A percentile compares a stretch with the other conserved stretches of the same genome.
Evolutionary conservation across 2,797 vertebrate species (phyloP).

Genomic region (Myotis findleyi): DNA sequence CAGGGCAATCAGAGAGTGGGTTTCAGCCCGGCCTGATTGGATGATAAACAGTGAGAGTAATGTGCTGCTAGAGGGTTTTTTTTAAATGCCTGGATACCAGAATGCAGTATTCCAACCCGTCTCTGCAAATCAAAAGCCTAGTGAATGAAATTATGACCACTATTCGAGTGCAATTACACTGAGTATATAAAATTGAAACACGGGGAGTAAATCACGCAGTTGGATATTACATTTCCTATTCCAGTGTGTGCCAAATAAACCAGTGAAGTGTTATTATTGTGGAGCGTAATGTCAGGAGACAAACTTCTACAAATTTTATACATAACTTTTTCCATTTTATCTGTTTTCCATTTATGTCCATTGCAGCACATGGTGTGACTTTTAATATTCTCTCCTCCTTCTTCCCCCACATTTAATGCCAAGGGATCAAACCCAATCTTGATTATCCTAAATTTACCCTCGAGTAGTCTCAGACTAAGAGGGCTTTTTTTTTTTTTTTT

Average conservation of each 20-base stretch:
- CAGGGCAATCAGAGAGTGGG: not conserved
- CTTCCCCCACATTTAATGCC: constrained; percentile 5
- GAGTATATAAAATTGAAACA: constrained; percentile 4
- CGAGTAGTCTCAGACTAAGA: not conserved
- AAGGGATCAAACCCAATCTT: constrained; percentile 50
- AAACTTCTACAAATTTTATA: constrained; percentile 55
- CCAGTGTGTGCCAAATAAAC: constrained; percentile 30
- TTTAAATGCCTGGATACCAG: not conserved
- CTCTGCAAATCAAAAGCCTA: constrained; percentile 43
- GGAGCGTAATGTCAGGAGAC: constrained; percentile 59
- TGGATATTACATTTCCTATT: constrained; percentile 58
- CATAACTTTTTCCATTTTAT: constrained; percentile 57
- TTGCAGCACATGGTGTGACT: constrained; percentile 40
- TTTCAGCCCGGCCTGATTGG: not conserved
- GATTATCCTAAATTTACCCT: constrained; percentile 24
- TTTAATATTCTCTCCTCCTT: constrained; percentile 58
- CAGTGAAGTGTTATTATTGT: constrained; percentile 28
- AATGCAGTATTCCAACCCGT: not conserved
- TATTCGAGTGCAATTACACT: constrained; percentile 27
- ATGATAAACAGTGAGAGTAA: not conserved
- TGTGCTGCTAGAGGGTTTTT: not conserved
- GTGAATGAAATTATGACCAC: constrained; percentile 47
- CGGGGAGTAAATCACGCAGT: constrained; percentile 58
- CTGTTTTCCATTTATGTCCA: constrained; percentile 59
- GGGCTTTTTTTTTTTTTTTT: not conserved